A percentile compares a stretch with the other conserved stretches of the same genome.
These are phyloP conservation scores for Nematostella vectensis DNA, from an alignment of 92 coral and sea anemone species.

Conservation along the genomic window DNA sequence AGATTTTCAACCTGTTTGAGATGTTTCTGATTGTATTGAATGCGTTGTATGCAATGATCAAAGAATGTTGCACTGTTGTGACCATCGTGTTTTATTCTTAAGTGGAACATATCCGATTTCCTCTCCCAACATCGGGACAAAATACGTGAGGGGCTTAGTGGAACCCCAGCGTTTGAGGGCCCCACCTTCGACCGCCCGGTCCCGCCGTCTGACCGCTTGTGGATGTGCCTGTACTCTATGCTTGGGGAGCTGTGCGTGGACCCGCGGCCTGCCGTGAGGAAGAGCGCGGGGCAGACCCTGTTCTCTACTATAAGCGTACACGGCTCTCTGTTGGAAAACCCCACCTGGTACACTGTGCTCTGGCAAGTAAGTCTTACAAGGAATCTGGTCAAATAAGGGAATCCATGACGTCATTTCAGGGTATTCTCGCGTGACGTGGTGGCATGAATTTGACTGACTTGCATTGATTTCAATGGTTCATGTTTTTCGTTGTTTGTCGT, in stretches of 20 bases:
- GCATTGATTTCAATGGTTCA: no score
- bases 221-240: constrained; percentile 97
- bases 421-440: no score
- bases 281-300: constrained; percentile 98
- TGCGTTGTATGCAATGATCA: no score
- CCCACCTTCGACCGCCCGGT: constrained; percentile 79
- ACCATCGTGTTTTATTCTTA: constrained; percentile 7
- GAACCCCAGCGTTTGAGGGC: constrained; percentile 40
- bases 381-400: no score
- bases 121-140: constrained; percentile 87
- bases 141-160: constrained; percentile 71
- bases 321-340: constrained; percentile 75
- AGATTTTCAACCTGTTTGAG: no score
- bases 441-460: no score
- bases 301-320: constrained; percentile 97
- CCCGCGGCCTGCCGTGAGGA: constrained; percentile 95
- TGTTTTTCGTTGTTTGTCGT: no score
- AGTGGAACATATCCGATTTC: constrained; percentile 99
- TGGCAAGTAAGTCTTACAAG: constrained; percentile 94
- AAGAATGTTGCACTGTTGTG: no score
- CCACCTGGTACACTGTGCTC: constrained; percentile 96
- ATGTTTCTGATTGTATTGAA: no score
- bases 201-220: constrained; percentile 84
- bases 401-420: no score
- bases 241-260: constrained; percentile 97